Percentiles rank a stretch among this genome's conserved stretches.
These are phyloP conservation scores for Aethes cnicana DNA, from an alignment of 2,888 invertebrate genomes.

Conservation along the genomic window DNA sequence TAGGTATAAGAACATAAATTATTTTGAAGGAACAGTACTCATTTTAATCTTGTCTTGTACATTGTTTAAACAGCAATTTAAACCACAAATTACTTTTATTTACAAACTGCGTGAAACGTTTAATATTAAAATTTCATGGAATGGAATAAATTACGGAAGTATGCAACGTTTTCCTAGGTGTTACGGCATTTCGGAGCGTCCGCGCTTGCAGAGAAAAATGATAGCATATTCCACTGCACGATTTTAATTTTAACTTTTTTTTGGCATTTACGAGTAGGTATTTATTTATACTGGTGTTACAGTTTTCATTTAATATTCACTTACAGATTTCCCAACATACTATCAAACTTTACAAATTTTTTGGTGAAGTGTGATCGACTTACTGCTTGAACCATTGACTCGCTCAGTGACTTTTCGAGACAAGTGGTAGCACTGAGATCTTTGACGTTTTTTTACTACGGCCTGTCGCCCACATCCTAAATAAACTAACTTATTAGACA, in stretches of 20 bases:
- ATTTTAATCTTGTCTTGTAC: not conserved
- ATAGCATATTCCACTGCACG: not conserved
- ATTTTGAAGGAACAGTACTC: no score
- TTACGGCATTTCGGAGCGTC: conserved; percentile 2
- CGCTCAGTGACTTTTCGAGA: conserved; percentile 6
- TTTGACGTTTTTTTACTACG: conserved; percentile 47
- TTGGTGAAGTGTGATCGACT: no score
- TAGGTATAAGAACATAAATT: no score
- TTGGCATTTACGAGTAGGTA: not conserved
- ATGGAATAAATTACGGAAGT: not conserved
- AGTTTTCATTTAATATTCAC: no score
- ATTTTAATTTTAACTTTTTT: conserved; percentile 1
- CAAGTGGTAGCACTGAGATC: conserved; percentile 19
- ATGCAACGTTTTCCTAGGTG: not conserved
- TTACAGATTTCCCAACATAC: no score
- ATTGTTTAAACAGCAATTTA: not conserved
- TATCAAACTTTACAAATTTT: no score
- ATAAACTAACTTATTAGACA: conserved; percentile 38
- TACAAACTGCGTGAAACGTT: not conserved
- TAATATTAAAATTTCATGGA: not conserved
- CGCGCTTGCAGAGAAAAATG: not conserved
- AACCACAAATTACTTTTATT: not conserved
- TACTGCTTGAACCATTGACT: no score
- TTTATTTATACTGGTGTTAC: no score
- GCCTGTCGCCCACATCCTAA: conserved; percentile 59